A percentile compares a stretch with the other conserved stretches of the same genome.
phyloP scores from a whole-genome alignment of 2,113 vertebrate genomes.

The Pica pica region DNA sequence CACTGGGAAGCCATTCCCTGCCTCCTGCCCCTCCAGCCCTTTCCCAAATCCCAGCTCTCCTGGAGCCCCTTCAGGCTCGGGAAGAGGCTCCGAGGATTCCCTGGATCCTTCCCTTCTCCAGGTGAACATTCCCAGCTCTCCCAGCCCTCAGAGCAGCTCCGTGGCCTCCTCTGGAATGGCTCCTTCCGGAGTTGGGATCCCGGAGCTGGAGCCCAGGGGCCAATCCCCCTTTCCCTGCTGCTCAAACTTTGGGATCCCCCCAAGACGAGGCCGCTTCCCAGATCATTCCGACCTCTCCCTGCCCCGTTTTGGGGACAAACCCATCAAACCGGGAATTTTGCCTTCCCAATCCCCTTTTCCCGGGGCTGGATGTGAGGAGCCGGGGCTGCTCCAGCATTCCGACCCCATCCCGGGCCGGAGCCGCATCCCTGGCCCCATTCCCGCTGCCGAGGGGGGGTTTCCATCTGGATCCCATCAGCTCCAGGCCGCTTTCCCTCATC shows the following conservation, averaged over 20 bases:
- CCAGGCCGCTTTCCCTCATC: neutral
- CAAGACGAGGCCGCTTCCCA: neutral
- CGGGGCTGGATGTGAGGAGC: neutral
- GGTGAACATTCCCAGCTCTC: neutral
- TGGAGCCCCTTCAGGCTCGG: neutral
- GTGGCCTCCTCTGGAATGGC: neutral
- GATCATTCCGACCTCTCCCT: fast-evolving
- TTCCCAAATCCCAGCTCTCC: neutral
- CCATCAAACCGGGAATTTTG: fast-evolving
- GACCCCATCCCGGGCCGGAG: neutral
- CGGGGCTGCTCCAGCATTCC: neutral
- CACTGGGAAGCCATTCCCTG: neutral
- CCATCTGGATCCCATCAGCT: neutral
- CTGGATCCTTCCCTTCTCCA: neutral
- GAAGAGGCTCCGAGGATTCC: neutral
- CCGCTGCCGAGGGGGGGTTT: neutral
- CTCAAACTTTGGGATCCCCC: fast-evolving
- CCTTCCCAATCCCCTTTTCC: neutral
- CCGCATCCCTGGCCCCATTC: neutral
- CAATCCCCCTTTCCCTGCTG: neutral
- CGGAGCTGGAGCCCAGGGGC: neutral
- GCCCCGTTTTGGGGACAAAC: fast-evolving
- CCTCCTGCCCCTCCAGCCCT: neutral
- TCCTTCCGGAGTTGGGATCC: neutral
- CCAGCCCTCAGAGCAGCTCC: neutral